Conservation (phyloP, 2,797 vertebrate genomes). For the Periophthalmus magnuspinnatus region DNA sequence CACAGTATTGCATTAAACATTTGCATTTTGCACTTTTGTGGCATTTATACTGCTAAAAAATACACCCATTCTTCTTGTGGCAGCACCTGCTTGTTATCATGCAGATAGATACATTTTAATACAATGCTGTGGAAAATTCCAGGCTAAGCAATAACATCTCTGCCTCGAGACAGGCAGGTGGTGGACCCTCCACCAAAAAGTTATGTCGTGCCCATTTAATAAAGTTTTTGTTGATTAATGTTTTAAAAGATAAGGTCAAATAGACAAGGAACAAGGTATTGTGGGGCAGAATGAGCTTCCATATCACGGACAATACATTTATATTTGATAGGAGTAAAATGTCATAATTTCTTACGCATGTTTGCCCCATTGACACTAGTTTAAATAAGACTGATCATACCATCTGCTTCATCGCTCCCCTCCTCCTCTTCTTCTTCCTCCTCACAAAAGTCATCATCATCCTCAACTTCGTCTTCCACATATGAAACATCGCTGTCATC, state of each 20-base stretch:
- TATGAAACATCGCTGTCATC: slow-evolving; percentile 71
- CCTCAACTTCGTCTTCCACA: slow-evolving; percentile 62
- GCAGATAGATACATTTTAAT: too few species aligned
- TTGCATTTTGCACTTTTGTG: too few species aligned
- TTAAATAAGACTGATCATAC: not conserved
- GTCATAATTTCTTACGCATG: too few species aligned
- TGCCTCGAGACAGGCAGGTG: not conserved
- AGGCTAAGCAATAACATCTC: not conserved
- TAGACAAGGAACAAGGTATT: too few species aligned
- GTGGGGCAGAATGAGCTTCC: too few species aligned
- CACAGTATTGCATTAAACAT: too few species aligned
- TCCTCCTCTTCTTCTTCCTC: slow-evolving; percentile 33
- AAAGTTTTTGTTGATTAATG: not conserved
- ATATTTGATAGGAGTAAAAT: not conserved
- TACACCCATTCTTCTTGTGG: too few species aligned
- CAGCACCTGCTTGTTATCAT: too few species aligned
- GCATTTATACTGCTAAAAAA: too few species aligned
- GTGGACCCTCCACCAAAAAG: too few species aligned
- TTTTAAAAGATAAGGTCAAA: not conserved
- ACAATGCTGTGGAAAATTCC: too few species aligned
- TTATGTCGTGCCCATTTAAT: too few species aligned
- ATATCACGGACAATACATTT: not conserved
- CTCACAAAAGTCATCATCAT: slow-evolving; percentile 49
- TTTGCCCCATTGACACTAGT: not conserved
- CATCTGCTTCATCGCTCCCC: not conserved